Base-by-base conservation (phyloP, 2,888 invertebrate genomes). In the Pelosia muscerda region DNA sequence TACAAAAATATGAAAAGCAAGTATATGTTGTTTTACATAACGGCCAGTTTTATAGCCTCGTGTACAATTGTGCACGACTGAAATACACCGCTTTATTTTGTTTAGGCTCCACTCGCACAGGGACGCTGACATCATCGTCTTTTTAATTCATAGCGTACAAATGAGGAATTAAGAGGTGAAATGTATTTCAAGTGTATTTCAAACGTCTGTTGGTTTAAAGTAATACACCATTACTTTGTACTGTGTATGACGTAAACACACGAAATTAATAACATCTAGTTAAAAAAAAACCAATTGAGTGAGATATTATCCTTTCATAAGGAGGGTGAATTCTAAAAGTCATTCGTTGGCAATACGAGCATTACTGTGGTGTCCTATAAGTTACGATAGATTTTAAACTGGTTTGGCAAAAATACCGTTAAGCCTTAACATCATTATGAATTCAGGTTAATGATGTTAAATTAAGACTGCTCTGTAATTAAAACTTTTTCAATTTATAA, bases 381-480 rank as follows among this genome's bases (percentile, higher is more conserved):
- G 31, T 9, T 31, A 31, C 31, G 1, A 8, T 38, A 38, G 13
- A 11, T 38, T 38, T 49, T 6, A 49, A 49, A 6, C 42, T 42
- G n/a, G 49, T 49, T n/a, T 49, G 8, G 6, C 42, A 42, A 42
- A 42, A 42, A 42, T 42, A 42, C 19, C 15, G 49, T n/a, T 49
- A 8, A 19, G 49, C n/a, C 49, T n/a, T 49, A 49, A 49, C 19
- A 49, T 49, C 49, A 9, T 49, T 19, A 8, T 49, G 1, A 19
- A 49, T 19, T 19, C n/a, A 49, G 49, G n/a, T 49, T 9, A 49
- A 49, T 49, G 19, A 42, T 42, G 42, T 42, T 8, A 49, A n/a
- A n/a, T n/a, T 49, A 49, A n/a, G 15, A 49, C 65, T 70, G 54
- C 66, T 75, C 31, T 77, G 68, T 42, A 49, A 49, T 49, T 49